These are phyloP conservation scores for Chaetodon trifascialis DNA, from an alignment of 2,113 vertebrate species.

Conservation along the genomic window DNA sequence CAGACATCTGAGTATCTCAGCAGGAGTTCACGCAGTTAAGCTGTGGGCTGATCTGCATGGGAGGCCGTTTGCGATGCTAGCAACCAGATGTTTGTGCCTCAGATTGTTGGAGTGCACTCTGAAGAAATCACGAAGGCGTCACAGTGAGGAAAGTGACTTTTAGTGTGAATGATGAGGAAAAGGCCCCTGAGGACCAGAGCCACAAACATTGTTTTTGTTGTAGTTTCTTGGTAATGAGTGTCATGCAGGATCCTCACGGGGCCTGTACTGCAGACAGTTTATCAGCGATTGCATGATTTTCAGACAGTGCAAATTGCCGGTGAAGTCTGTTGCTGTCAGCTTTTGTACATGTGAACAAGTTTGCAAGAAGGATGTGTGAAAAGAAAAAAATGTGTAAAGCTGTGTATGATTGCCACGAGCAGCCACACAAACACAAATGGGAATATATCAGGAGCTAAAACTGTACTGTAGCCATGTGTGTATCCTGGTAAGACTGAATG, in stretches of 20 bases:
- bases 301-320: conserved; percentile 8
- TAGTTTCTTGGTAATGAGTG: conserved; percentile 34
- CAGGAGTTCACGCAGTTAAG: conserved; percentile 31
- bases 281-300: conserved; percentile 26
- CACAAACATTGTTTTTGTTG: conserved; percentile 49
- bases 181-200: conserved; percentile 23
- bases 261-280: conserved; percentile 1
- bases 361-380: conserved; percentile 17
- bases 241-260: conserved; percentile 25
- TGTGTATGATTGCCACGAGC: conserved; percentile 8
- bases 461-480: neutral
- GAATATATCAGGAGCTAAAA: neutral
- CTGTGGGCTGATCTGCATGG: conserved; percentile 45
- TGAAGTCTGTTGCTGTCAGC: conserved; percentile 19
- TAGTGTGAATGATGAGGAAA: conserved; percentile 45
- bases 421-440: conserved; percentile 1
- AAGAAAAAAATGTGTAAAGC: conserved; percentile 12
- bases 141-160: conserved; percentile 32
- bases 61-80: conserved; percentile 27
- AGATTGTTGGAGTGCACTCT: conserved; percentile 26
- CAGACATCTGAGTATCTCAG: conserved; percentile 38
- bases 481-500: neutral
- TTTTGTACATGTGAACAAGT: conserved; percentile 24
- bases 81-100: conserved; percentile 51
- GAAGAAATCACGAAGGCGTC: conserved; percentile 41